Percentiles rank a stretch among this genome's conserved stretches.
These are phyloP conservation scores for Drosophila truncata DNA, from an alignment of 1,140 invertebrate genomes.

Conservation along the genomic window DNA sequence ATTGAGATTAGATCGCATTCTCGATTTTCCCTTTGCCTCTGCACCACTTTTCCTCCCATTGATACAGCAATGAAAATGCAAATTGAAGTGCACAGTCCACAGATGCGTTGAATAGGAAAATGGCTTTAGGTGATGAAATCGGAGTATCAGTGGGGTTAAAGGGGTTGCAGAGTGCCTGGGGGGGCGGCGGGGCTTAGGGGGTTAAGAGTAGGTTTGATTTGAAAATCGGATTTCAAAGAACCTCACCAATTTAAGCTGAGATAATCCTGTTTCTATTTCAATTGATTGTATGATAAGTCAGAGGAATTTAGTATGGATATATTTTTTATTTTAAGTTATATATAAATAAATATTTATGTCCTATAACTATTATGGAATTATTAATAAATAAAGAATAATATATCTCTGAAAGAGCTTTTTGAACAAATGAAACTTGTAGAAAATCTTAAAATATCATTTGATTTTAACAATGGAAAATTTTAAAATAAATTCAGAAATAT, in stretches of 20 bases:
- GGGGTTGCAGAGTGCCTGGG: not conserved
- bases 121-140: slow-evolving; percentile 25
- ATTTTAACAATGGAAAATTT: not conserved
- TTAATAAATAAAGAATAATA: too few species aligned
- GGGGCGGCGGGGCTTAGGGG: not conserved
- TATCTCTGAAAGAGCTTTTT: too few species aligned
- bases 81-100: slow-evolving; percentile 57
- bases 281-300: not conserved
- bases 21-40: slow-evolving; percentile 1
- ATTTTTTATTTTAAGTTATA: not conserved
- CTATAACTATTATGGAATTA: too few species aligned
- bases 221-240: slow-evolving; percentile 20
- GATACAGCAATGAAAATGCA: slow-evolving; percentile 52
- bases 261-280: slow-evolving; percentile 7
- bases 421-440: too few species aligned
- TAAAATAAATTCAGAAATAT: not conserved
- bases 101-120: slow-evolving; percentile 27
- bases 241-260: slow-evolving; percentile 5
- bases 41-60: slow-evolving; percentile 19
- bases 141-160: slow-evolving; percentile 9
- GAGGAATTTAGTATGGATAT: not conserved
- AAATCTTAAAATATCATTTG: not conserved
- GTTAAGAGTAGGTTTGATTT: slow-evolving; percentile 4
- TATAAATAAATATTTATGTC: not conserved
- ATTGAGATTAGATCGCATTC: slow-evolving; percentile 47